These are phyloP conservation scores for Araneus ventricosus DNA, from an alignment of 1,140 invertebrate species.

Conservation along the genomic window DNA sequence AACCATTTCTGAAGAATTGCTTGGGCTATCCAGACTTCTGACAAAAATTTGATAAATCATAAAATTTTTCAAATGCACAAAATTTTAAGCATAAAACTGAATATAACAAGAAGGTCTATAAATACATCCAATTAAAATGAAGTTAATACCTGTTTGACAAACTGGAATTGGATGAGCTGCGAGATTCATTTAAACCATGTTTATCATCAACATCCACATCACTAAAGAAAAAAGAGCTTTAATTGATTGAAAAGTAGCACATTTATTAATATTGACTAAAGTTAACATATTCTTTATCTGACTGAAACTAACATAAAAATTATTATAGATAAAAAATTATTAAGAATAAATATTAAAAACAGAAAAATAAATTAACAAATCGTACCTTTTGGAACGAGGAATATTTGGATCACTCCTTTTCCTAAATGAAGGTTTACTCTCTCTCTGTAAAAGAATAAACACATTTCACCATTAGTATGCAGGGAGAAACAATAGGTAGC, in stretches of 20 bases:
- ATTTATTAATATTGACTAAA: too few relatives aligned
- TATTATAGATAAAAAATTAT: too few relatives aligned
- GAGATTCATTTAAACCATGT: conserved; percentile 78
- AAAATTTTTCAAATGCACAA: neutral
- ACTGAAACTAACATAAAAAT: neutral
- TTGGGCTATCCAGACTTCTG: conserved; percentile 84
- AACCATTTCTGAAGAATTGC: conserved; percentile 82
- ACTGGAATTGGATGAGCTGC: conserved; percentile 81
- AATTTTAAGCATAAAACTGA: neutral
- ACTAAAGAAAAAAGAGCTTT: conserved; percentile 78
- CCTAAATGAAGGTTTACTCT: conserved; percentile 76
- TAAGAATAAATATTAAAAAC: neutral
- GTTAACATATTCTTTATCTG: too few relatives aligned
- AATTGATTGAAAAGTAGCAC: neutral
- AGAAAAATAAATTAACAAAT: conserved; percentile 49
- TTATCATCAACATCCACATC: conserved; percentile 80
- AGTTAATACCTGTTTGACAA: conserved; percentile 78
- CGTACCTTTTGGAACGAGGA: conserved; percentile 76
- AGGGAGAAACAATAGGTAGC: too few relatives aligned
- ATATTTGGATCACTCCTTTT: conserved; percentile 78
- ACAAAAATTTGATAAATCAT: neutral
- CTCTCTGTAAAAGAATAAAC: conserved; percentile 72
- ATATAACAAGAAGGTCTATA: neutral
- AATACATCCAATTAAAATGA: neutral
- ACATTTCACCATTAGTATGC: too few relatives aligned